Evolutionary conservation across 92 coral and sea anemone genomes (phyloP).

Genomic region (Zoanthus sociatus): DNA sequence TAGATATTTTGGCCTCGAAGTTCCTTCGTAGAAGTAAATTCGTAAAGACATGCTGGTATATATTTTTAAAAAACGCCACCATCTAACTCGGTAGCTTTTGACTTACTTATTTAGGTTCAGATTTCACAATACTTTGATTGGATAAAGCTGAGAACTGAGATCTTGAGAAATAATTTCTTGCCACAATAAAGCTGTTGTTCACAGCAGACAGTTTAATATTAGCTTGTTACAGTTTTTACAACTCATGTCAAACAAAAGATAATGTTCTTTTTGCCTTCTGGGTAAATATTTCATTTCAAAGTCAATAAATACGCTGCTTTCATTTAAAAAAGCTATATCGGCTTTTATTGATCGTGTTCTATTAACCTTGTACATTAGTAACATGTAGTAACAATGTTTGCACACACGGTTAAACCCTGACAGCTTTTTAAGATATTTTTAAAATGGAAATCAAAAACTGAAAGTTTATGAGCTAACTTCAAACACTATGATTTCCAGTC

Average conservation of each 20-base stretch:
- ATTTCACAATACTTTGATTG: slow-evolving; percentile 20
- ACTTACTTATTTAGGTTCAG: slow-evolving; percentile 7
- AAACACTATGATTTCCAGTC: too few species aligned
- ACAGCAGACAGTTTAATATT: slow-evolving; percentile 19
- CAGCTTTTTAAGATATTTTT: not conserved
- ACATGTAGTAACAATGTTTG: slow-evolving; percentile 30
- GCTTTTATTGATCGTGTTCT: slow-evolving; percentile 45
- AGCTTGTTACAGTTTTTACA: not conserved
- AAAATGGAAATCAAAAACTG: too few species aligned
- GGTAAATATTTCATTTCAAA: slow-evolving; percentile 16
- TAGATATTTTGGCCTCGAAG: not conserved
- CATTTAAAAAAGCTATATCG: slow-evolving; percentile 35
- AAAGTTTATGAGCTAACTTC: too few species aligned
- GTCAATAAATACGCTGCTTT: slow-evolving; percentile 36
- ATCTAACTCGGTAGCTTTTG: not conserved
- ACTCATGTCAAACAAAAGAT: slow-evolving; percentile 11
- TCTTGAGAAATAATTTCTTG: not conserved
- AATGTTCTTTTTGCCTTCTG: not conserved
- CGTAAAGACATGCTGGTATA: too few species aligned
- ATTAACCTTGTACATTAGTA: slow-evolving; percentile 25
- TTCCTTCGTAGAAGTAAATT: not conserved
- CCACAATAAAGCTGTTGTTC: not conserved
- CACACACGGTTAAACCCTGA: slow-evolving; percentile 10
- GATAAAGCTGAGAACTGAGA: not conserved
- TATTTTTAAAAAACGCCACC: not conserved